Conservation (phyloP, 2,888 invertebrate species). For the Tenthredo scrophulariae region DNA sequence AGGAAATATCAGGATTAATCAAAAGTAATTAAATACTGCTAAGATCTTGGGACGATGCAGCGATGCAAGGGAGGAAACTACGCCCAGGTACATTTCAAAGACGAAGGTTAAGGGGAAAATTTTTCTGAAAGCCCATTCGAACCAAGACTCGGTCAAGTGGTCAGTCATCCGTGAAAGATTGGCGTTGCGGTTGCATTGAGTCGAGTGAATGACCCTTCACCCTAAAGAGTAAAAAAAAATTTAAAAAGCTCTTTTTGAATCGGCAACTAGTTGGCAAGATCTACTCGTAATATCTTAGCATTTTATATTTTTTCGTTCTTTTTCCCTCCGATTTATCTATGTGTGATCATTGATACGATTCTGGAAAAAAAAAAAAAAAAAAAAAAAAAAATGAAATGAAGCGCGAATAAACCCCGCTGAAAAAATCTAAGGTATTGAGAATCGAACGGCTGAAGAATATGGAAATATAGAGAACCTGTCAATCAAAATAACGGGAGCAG, state of each 20-base stretch:
- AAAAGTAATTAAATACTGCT: neutral
- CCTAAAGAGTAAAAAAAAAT: neutral
- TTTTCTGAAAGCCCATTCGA: constrained; percentile 6
- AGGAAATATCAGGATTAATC: neutral
- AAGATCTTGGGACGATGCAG: neutral
- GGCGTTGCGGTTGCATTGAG: constrained; percentile 20
- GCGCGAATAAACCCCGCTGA: neutral
- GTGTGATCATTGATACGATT: neutral
- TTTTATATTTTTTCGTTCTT: neutral
- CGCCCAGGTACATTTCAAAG: neutral
- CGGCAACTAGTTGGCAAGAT: neutral
- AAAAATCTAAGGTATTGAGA: neutral
- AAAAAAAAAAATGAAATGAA: neutral
- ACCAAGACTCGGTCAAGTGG: constrained; percentile 33
- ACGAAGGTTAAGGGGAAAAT: neutral
- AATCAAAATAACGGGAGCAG: neutral
- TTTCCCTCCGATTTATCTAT: neutral
- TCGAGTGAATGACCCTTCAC: constrained; percentile 20
- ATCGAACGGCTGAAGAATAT: neutral
- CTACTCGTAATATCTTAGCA: neutral
- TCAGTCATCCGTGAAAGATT: constrained; percentile 9
- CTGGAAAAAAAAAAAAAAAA: neutral
- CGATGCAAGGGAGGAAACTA: neutral
- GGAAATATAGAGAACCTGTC: constrained; percentile 1
- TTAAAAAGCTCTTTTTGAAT: neutral